Evolutionary conservation across 2,888 invertebrate genomes (phyloP), one percentile per base, ranked within the genome.

Genomic region (Amblyteles armatorius): DNA sequence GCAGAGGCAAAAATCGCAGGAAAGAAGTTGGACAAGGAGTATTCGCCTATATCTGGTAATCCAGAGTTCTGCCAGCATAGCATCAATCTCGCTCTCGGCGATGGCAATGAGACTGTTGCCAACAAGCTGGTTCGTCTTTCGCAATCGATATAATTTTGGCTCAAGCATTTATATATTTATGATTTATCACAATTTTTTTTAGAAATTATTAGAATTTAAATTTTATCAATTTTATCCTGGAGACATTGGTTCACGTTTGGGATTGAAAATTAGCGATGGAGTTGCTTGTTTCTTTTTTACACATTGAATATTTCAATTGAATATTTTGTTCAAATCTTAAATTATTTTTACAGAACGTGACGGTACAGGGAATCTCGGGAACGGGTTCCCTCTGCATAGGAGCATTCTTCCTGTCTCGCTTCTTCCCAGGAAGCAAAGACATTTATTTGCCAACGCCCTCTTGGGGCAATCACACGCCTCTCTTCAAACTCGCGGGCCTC

Each of bases 401-500:
- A 40, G 97, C 97, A 57, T 97, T 97, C 85, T 99, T 99, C 94
- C 94, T 99, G 84, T 96, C 96, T 79, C 96, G 96, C 88, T 98
- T 97, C 94, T 97, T 97, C 94, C 96, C 96, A 7, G 96, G 97
- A 50, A 95, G 95, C 89, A 98, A 98, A 94, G 97, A 96, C 85
- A 94, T 98, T 71, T 99, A 98, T 95, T 91, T 99, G 88, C 99
- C 99, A 5, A 95, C 96, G 1, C 99, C 99, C 4, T 97, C 99
- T 0, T 99, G 99, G 99, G 99, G 99, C 76, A 99, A 99, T 94
- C 99, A 99, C 94, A 97, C 96, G 0, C 99, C 99, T 77, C 96
- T 99, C 91, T 99, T 99, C 94, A 98, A 97, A 95, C 97, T 97
- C 91, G 95, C 98, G 73, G 97, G 97, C 3, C 94, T 99, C 79